Evolutionary conservation across 2,888 invertebrate genomes (phyloP).

Genomic region (Mayetiola destructor): DNA sequence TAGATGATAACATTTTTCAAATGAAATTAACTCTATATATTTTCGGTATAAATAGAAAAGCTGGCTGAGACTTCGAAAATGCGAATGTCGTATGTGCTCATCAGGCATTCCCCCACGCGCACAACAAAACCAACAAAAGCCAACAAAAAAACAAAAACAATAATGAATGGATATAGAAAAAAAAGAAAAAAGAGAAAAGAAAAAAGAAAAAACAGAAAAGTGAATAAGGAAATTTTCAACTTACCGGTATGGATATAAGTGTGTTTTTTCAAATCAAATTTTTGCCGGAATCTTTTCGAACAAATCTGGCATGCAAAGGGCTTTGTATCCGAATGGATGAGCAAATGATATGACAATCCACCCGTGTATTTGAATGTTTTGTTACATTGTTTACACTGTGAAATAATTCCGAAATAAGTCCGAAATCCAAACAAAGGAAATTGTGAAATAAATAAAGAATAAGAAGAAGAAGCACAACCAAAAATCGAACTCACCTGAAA

Average conservation of each 20-base stretch:
- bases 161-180: too few relatives aligned
- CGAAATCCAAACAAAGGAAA: neutral
- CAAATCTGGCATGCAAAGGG: conserved; percentile 99
- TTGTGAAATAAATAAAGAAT: neutral
- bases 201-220: neutral
- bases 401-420: too few relatives aligned
- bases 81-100: too few relatives aligned
- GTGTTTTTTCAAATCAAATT: conserved; percentile 95
- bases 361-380: conserved; percentile 94
- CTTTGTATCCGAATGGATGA: conserved; percentile 93
- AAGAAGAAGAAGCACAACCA: too few relatives aligned
- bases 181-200: too few relatives aligned
- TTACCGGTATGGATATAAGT: conserved; percentile 91
- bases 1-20: too few relatives aligned
- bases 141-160: too few relatives aligned
- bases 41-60: too few relatives aligned
- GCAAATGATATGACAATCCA: conserved; percentile 89
- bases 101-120: too few relatives aligned
- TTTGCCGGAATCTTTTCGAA: conserved; percentile 36
- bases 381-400: conserved; percentile 85
- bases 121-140: too few relatives aligned
- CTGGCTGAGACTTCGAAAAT: too few relatives aligned
- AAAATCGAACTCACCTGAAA: conserved; percentile 32
- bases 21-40: too few relatives aligned
- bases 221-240: conserved; percentile 26